These are phyloP conservation scores for Aethina tumida DNA, from an alignment of 1,140 invertebrate genomes.

Conservation along the genomic window DNA sequence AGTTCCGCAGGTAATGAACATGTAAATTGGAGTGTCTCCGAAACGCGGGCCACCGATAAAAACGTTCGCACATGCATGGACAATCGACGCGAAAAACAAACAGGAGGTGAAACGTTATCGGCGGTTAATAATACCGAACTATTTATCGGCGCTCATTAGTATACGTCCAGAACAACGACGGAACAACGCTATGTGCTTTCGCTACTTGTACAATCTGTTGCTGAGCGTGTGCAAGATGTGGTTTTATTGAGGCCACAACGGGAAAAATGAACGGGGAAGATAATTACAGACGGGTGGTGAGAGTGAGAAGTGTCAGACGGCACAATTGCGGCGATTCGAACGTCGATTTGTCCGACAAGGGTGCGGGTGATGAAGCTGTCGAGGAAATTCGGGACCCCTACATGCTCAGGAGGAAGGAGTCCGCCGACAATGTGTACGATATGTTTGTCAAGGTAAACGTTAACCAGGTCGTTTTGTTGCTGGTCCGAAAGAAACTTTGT, in stretches of 20 bases:
- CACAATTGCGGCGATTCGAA: constrained; percentile 2
- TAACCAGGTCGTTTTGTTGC: too few species aligned
- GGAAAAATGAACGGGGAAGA: constrained; percentile 1
- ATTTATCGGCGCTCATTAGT: background rate
- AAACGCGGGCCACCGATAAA: too few species aligned
- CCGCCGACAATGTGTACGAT: constrained; percentile 38
- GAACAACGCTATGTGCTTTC: background rate
- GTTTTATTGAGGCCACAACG: too few species aligned
- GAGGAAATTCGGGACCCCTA: constrained; percentile 15
- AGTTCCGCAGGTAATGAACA: too few species aligned
- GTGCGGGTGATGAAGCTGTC: constrained; percentile 4
- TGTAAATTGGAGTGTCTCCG: too few species aligned
- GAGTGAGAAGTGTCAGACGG: constrained; percentile 10
- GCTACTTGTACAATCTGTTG: background rate
- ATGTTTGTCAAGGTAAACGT: constrained; percentile 45
- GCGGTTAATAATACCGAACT: constrained; percentile 1
- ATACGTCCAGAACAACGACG: background rate
- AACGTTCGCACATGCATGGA: too few species aligned
- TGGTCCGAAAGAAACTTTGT: too few species aligned
- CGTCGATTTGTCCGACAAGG: constrained; percentile 5
- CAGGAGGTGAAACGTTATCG: too few species aligned
- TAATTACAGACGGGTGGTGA: constrained; percentile 9
- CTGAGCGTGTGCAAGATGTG: background rate
- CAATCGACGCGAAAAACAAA: too few species aligned
- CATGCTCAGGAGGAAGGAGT: constrained; percentile 15